Evolutionary conservation across 2,888 invertebrate species (phyloP), one percentile per base, ranked within the genome.

Genomic region (Pseudolycoriella hygida): DNA sequence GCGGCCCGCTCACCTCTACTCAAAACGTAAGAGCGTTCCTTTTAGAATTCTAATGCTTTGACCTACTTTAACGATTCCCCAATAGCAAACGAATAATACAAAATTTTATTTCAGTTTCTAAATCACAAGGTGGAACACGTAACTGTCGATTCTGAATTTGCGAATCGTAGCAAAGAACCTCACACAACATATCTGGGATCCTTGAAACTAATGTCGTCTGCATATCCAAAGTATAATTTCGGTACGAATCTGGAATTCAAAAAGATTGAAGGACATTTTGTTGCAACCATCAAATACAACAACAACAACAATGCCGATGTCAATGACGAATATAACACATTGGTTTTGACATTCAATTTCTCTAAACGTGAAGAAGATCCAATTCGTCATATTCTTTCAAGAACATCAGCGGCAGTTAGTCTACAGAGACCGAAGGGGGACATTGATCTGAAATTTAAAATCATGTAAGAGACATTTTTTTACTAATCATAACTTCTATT

Each of bases 221-320:
- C 85, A 0, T 85, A 87, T 63, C 80, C 84, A 0, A 72, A 74
- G 34, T 71, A 80, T 46, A 79, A 84, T 59, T 78, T 83, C 57
- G 73, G 20, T 17, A n/a, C 44, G 76, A 72, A 50, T 77, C 78
- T 66, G 67, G 85, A 67, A 77, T 74, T 62, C 74, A 80, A 2
- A 72, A 77, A 53, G 74, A 73, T 47, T 66, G 77, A 1, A 71
- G 78, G 74, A 14, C 85, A 84, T 52, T 62, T 79, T 1, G 86
- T 76, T 40, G 52, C 53, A 2, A 54, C 12, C 12, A 34, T 34
- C 15, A 14, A 34, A 12, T 34, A 8, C 15, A 34, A 34, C 49
- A 72, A 79, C 49, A 72, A 79, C 11, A 25, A 25, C 25, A 73
- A 25, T 20, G 19, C 43, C 76, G 72, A 50, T 77, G 78, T 66